Evolutionary conservation across 2,113 vertebrate genomes (phyloP), one percentile per base, ranked within the genome.

Genomic region (Serinus canaria): DNA sequence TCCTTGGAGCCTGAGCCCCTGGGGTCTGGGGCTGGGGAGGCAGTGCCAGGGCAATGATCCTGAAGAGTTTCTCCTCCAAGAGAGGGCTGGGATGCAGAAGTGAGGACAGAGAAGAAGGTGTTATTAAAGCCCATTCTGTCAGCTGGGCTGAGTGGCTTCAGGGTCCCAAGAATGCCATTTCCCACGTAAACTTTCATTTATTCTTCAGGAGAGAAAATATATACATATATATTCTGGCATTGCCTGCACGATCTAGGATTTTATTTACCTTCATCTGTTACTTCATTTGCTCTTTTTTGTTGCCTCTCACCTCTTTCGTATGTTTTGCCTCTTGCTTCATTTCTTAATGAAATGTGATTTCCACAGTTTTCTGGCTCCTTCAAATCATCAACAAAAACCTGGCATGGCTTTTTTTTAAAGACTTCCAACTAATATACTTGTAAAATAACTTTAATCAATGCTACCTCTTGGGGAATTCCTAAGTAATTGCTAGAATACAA

Each of bases 371-470:
- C 64, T 87, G 12, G 15, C 64, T 96, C 39, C 39, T 52, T 78
- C 16, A 1, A 91, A 94, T 72, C n/a, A 70, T 66, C 81, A 68
- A 82, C 77, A 91, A 87, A 94, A 92, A 72, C 8, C 28, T 82
- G 50, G 18, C 55, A 58, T 53, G n/a, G 21, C 4, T 64, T 68
- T 47, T 77, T 79, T 86, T 31, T 3, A 21, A 85, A 78, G 37
- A 33, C 41, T 92, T 91, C 31, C 58, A 47, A 39, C 49, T 78
- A 82, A 92, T 87, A 91, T 46, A 74, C 44, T 83, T 86, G 88
- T 44, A 84, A 84, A 87, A 91, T 69, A 85, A 86, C 60, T 94
- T 93, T 95, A 89, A 95, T 92, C 83, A 94, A 21, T 94, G 76
- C 11, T 87, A 83, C 12, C 73, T 89, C 73, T 79, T 89, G 75